A percentile compares a stretch with the other conserved stretches of the same genome.
Evolutionary conservation across 2,797 vertebrate species (phyloP).

Genomic region (Octomys mimax): DNA sequence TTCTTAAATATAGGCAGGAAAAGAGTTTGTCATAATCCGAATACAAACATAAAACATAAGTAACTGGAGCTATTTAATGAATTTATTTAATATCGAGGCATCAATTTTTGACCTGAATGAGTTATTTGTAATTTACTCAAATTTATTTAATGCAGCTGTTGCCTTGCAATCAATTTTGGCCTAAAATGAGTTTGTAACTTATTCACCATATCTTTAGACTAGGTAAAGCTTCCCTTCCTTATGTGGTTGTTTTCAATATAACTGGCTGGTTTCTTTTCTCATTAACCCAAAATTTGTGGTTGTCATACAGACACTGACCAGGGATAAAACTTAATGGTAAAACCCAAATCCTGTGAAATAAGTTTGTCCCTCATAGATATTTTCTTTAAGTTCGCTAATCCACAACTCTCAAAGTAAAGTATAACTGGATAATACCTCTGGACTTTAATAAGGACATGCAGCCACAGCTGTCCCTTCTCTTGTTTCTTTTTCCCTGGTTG

Average conservation of each 20-base stretch:
- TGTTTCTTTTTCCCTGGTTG: neutral
- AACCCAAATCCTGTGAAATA: neutral
- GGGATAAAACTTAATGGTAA: neutral
- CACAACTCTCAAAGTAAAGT: neutral
- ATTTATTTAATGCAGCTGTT: neutral
- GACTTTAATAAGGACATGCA: neutral
- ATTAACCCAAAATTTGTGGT: neutral
- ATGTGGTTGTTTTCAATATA: neutral
- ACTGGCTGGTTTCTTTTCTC: neutral
- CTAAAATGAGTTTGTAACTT: neutral
- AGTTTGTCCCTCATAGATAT: neutral
- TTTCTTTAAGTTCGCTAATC: neutral
- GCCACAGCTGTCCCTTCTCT: neutral
- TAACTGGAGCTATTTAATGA: neutral
- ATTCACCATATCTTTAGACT: neutral
- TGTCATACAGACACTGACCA: neutral
- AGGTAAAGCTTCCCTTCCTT: neutral
- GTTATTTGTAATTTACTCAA: neutral
- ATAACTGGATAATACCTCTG: neutral
- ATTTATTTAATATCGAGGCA: neutral
- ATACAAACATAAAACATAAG: neutral
- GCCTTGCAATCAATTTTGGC: neutral
- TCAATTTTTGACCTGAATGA: neutral
- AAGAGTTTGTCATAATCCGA: neutral
- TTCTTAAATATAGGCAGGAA: constrained; percentile 42